Conservation (phyloP, 2,888 invertebrate species). For the Drosophila atripex region DNA sequence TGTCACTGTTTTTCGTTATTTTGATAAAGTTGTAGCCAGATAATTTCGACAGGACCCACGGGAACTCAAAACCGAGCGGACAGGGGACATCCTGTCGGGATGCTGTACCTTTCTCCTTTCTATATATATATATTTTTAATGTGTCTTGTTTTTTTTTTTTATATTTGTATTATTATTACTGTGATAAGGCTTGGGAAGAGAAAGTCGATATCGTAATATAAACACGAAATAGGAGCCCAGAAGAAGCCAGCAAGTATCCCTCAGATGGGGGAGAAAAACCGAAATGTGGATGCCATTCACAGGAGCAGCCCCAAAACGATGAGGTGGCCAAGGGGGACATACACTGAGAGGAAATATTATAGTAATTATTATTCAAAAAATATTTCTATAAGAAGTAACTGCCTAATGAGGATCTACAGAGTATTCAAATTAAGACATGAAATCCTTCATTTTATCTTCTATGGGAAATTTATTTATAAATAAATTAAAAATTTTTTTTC, state of each 20-base stretch:
- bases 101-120: neutral
- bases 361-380: too few relatives aligned
- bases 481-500: neutral
- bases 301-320: slow-evolving; percentile 20
- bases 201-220: slow-evolving; percentile 80
- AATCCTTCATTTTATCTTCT: too few relatives aligned
- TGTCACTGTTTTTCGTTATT: slow-evolving; percentile 55
- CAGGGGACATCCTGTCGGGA: neutral
- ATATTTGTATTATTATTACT: slow-evolving; percentile 8
- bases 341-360: neutral
- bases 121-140: neutral
- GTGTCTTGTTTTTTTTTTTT: neutral
- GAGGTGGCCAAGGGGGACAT: slow-evolving; percentile 11
- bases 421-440: neutral
- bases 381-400: too few relatives aligned
- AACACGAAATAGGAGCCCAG: slow-evolving; percentile 76
- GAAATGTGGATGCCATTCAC: slow-evolving; percentile 46
- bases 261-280: slow-evolving; percentile 32
- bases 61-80: slow-evolving; percentile 5
- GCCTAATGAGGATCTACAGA: neutral
- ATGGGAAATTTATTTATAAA: too few relatives aligned
- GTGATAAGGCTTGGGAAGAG: slow-evolving; percentile 64
- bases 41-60: slow-evolving; percentile 66
- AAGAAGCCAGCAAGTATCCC: slow-evolving; percentile 51
- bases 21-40: slow-evolving; percentile 75